A percentile compares a stretch with the other conserved stretches of the same genome.
Evolutionary conservation across 2,113 vertebrate genomes (phyloP).

Genomic region (Cynopterus brachyotis): DNA sequence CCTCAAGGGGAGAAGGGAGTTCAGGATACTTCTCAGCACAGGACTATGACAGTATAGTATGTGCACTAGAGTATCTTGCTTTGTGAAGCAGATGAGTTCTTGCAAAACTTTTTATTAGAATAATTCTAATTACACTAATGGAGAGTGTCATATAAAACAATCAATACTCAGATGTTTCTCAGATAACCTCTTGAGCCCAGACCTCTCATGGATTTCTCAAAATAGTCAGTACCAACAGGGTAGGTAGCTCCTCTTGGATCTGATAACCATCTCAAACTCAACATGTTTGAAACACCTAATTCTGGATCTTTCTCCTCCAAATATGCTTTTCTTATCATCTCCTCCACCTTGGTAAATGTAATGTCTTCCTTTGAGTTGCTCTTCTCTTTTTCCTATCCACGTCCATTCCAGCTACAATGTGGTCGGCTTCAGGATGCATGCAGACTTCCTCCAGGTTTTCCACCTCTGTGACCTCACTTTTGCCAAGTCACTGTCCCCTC

Average conservation of each 20-base stretch:
- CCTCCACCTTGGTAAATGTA: background rate
- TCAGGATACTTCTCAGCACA: constrained; percentile 8
- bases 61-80: background rate
- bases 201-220: background rate
- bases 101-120: constrained; percentile 27
- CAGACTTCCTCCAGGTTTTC: background rate
- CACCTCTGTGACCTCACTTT: background rate
- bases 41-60: background rate
- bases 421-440: accelerated
- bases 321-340: background rate
- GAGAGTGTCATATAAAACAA: background rate
- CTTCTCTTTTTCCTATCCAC: background rate
- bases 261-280: background rate
- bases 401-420: accelerated
- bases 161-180: background rate
- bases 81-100: constrained; percentile 7
- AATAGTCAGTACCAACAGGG: background rate
- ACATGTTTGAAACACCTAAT: background rate
- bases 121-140: background rate
- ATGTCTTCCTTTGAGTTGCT: background rate
- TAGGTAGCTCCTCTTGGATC: background rate
- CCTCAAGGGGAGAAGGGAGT: constrained; percentile 36
- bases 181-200: background rate
- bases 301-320: background rate
- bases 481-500: background rate